These are phyloP conservation scores for Phyllotreta cruciferae DNA, from an alignment of 2,888 invertebrate genomes.

Conservation along the genomic window DNA sequence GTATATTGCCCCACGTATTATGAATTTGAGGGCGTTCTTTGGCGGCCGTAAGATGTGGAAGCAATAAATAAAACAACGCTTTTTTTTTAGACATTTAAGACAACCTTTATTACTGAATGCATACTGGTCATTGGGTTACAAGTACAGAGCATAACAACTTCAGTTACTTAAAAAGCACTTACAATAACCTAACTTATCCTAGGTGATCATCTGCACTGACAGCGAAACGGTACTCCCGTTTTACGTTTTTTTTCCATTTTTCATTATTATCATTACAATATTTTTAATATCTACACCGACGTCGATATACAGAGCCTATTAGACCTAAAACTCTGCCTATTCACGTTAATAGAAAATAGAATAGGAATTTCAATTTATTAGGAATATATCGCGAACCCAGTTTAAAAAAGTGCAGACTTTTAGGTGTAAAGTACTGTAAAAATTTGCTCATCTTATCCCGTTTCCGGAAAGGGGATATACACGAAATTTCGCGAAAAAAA, in stretches of 20 bases:
- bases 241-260: slow-evolving; percentile 10
- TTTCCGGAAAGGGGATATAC: neutral
- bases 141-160: slow-evolving; percentile 62
- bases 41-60: too few species aligned
- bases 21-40: too few species aligned
- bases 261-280: neutral
- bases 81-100: slow-evolving; percentile 59
- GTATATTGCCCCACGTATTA: too few species aligned
- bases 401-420: slow-evolving; percentile 31
- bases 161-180: slow-evolving; percentile 62
- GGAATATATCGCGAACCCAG: slow-evolving; percentile 14
- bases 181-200: slow-evolving; percentile 58
- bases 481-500: neutral
- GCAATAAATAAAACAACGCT: too few species aligned
- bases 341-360: slow-evolving; percentile 2
- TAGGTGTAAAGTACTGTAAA: slow-evolving; percentile 32
- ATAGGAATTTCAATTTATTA: slow-evolving; percentile 15
- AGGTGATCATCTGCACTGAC: slow-evolving; percentile 56
- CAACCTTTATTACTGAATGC: slow-evolving; percentile 67
- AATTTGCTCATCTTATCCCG: slow-evolving; percentile 21
- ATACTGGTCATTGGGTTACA: slow-evolving; percentile 65
- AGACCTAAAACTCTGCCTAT: slow-evolving; percentile 29
- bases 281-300: slow-evolving; percentile 44
- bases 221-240: slow-evolving; percentile 31
- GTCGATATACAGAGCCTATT: slow-evolving; percentile 42